These are phyloP conservation scores for Oxyteleia sp. DNA, from an alignment of 2,888 invertebrate genomes.

Conservation along the genomic window DNA sequence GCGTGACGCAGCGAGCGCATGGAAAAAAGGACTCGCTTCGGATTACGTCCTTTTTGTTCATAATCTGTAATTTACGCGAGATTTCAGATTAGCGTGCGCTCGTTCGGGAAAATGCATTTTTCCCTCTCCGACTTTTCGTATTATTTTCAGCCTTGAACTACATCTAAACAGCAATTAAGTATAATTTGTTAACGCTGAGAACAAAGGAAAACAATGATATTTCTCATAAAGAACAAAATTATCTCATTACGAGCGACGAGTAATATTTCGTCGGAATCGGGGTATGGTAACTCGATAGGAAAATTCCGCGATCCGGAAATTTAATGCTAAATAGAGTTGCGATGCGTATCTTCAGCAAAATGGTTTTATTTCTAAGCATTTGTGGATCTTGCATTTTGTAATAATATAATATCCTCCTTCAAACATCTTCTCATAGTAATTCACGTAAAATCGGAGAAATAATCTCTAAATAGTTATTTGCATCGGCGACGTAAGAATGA, in stretches of 20 bases:
- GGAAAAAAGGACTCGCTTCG: conserved; percentile 19
- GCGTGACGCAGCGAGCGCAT: conserved; percentile 28
- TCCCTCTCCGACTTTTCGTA: conserved; percentile 19
- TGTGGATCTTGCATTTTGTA: no score
- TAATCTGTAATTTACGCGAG: conserved; percentile 41
- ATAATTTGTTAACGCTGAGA: conserved; percentile 58
- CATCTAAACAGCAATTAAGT: conserved; percentile 61
- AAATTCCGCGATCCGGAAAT: neutral
- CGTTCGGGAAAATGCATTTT: conserved; percentile 48
- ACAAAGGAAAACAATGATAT: conserved; percentile 47
- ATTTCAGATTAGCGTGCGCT: conserved; percentile 20
- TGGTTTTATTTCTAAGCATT: no score
- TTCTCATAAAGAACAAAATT: conserved; percentile 43
- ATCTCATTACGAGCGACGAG: conserved; percentile 25
- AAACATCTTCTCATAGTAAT: no score
- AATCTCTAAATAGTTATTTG: no score
- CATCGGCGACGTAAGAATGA: no score
- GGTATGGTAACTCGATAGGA: conserved; percentile 11
- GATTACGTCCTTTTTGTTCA: conserved; percentile 36
- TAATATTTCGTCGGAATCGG: conserved; percentile 29
- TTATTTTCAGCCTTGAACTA: conserved; percentile 64
- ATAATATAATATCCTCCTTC: no score
- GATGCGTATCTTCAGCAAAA: neutral
- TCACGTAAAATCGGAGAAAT: no score
- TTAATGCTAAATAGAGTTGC: no score